Base-by-base conservation (phyloP, 35 echinoderm and acorn worm genomes). In the Antedon bifida region DNA sequence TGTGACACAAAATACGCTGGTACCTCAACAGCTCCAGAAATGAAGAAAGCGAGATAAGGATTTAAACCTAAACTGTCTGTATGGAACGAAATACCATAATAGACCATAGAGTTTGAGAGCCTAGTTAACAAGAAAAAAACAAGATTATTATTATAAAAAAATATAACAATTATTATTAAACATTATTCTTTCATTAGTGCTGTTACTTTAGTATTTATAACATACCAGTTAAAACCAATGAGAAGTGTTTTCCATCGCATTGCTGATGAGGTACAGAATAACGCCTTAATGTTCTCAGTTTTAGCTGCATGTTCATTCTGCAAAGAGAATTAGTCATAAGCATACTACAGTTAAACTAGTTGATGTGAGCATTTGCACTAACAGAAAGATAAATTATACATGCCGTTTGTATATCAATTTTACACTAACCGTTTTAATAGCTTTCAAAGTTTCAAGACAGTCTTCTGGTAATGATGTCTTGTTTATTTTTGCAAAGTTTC, bases 21-120 rank as follows among this genome's bases (percentile, higher is more conserved):
- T 36, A 96, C 39, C 78, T 96, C 92, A 19, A 96, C 92, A 75
- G 86, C 82, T 36, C 89, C 92, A 51, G 89, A 79, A 11, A 96
- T 90, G 36, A 90, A 87, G 23, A 91, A 91, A 10, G 92, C 78
- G 3, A 96, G 34, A 77, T 85, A 96, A 34, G 87, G 82, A 35
- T 96, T 88, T 0, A 74, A 32, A 46, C 88, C 88, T 1, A 96
- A 35, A 36, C 36, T 46, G 26, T 78, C 73, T 4, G 92, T 96
- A 42, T 89, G 90, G 9, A 96, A 34, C 2, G 92, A 91, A 0
- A 96, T 36, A 11, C 92, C 92, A 78, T 91, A 91, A 80, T 96
- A 96, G 1, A 96, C 92, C 13, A 90, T 39, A 31, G 32, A 85
- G 45, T 88, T 88, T 0, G 90, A 82, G 46, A 85, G 86, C 80